Evolutionary conservation across 2,888 invertebrate genomes (phyloP), one percentile per base, ranked within the genome.

Genomic region (Brachynemurus nebulosus): DNA sequence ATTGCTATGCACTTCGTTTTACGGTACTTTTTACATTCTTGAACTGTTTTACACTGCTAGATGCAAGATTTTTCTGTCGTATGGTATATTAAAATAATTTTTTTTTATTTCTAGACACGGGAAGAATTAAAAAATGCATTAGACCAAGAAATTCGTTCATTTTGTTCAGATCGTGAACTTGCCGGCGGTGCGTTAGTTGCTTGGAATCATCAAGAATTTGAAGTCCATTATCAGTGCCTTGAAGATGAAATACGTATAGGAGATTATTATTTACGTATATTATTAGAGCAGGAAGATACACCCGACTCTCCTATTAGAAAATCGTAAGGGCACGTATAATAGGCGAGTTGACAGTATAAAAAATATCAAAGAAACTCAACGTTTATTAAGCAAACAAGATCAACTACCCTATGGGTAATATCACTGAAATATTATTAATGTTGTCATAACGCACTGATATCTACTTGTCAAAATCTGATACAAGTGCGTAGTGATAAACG

Each of bases 131-230:
- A 91, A 50, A 85, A 86, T 59, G 86, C 89, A 2, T 69, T 98
- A 49, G 93, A 96, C 60, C 89, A 85, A 61, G 97, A 98, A 65
- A 76, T 96, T 42, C 74, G 93, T 36, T 82, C 86, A 45, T 92
- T 98, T 64, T 76, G 77, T 0, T 79, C 81, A 4, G 96, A 96
- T 66, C 80, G 90, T 50, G 96, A 97, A 58, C 73, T 92, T 51
- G 83, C 86, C 16, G 84, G 85, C 18, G 74, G 76, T 18, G 71
- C 76, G 41, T 70, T 88, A 19, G 86, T 89, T 1, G 89, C 95
- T 1, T 99, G 98, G 98, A 99, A 99, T 70, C 92, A 97, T 69
- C 80, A 86, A 33, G 98, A 99, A 66, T 90, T 97, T 60, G 91
- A 95, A 69, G 80, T 96, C 11, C 80, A 80, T 57, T 99, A 98